Evolutionary conservation across 2,888 invertebrate species (phyloP).

Genomic region (Rotaria socialis): DNA sequence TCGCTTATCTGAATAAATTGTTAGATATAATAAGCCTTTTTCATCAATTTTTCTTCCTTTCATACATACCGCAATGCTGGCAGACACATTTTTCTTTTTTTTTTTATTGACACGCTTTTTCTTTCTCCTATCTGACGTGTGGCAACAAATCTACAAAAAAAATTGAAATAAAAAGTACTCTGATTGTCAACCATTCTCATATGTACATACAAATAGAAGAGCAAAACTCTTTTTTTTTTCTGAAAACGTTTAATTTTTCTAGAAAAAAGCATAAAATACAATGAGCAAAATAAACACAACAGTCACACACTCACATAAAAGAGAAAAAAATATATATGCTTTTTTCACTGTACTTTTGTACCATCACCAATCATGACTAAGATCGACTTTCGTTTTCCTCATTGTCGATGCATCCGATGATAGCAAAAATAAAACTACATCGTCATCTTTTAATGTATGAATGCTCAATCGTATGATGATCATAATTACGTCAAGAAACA

Average conservation of each 20-base stretch:
- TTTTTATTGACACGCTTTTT: not conserved
- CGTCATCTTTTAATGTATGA: not conserved
- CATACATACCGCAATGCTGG: not conserved
- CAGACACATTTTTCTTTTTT: not conserved
- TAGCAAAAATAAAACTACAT: not conserved
- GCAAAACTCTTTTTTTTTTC: not conserved
- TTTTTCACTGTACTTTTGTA: not conserved
- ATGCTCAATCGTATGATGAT: not conserved
- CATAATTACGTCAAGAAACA: not conserved
- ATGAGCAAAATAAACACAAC: not conserved
- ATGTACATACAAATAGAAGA: not conserved
- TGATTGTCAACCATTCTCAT: not conserved
- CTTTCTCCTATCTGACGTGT: not conserved
- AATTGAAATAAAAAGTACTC: not conserved
- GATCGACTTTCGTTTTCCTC: not conserved
- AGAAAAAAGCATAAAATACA: not conserved
- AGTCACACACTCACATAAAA: not conserved
- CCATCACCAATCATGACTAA: not conserved
- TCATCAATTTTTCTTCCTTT: not conserved
- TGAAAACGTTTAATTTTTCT: not conserved
- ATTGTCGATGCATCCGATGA: not conserved
- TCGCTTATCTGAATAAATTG: not conserved
- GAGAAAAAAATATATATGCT: not conserved
- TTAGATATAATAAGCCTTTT: not conserved
- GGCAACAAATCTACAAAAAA: slow-evolving; percentile 5